A percentile compares a stretch with the other conserved stretches of the same genome.
Conservation (phyloP, 1,140 invertebrate species). For the Melipona quadrifasciata region DNA sequence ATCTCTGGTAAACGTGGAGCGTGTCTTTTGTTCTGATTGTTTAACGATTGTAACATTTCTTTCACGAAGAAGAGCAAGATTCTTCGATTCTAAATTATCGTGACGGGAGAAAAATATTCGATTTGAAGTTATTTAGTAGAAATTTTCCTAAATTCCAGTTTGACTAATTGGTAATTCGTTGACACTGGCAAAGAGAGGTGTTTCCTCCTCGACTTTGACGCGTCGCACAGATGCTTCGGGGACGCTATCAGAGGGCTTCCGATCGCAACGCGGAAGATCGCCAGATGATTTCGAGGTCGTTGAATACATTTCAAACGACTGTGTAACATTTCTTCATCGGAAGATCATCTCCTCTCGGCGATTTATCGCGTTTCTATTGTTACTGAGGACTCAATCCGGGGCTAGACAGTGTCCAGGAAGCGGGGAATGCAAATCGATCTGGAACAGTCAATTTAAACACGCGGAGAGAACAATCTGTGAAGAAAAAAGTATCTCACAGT, state of each 20-base stretch:
- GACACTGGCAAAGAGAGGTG: neutral
- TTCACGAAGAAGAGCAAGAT: too few species aligned
- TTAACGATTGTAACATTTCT: too few species aligned
- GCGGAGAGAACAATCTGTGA: neutral
- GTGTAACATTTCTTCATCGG: constrained; percentile 32
- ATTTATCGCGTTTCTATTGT: constrained; percentile 47
- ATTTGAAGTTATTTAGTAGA: too few species aligned
- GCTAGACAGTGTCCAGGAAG: constrained; percentile 38
- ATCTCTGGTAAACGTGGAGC: neutral
- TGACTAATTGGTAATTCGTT: too few species aligned
- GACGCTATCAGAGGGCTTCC: neutral
- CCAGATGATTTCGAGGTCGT: constrained; percentile 31
- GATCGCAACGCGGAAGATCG: constrained; percentile 15
- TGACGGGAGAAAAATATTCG: too few species aligned
- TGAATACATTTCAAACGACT: constrained; percentile 17
- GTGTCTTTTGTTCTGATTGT: neutral
- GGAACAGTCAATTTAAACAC: neutral
- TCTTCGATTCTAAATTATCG: too few species aligned
- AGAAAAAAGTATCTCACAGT: neutral
- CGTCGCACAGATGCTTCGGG: neutral
- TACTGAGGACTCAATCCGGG: constrained; percentile 26
- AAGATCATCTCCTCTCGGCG: too few species aligned
- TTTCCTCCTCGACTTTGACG: too few species aligned
- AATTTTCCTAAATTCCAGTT: too few species aligned
- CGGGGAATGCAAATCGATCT: constrained; percentile 39